phyloP scores from a whole-genome alignment of 2,113 vertebrate genomes.

The Chaetodon auriga region DNA sequence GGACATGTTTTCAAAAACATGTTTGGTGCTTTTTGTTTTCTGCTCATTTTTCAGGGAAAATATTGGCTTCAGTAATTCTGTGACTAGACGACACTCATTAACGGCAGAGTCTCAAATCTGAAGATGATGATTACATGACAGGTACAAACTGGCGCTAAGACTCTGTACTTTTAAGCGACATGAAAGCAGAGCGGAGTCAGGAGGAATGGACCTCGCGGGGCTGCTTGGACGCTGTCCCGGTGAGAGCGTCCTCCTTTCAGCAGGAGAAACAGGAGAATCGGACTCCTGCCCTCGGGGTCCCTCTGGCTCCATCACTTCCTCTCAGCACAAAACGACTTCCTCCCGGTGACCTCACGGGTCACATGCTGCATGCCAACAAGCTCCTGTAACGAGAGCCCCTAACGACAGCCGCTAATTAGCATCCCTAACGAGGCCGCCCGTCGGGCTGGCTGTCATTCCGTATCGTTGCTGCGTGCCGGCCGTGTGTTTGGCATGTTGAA shows the following conservation, averaged over 20 bases:
- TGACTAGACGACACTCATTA: slow-evolving; percentile 5
- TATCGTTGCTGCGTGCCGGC: not conserved
- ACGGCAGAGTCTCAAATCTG: slow-evolving; percentile 7
- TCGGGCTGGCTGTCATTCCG: slow-evolving; percentile 31
- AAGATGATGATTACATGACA: slow-evolving; percentile 26
- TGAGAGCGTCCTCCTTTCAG: not conserved
- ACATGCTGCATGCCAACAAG: slow-evolving; percentile 33
- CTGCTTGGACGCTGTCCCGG: slow-evolving; percentile 23
- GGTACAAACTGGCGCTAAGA: not conserved
- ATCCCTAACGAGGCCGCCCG: slow-evolving; percentile 22
- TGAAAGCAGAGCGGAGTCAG: not conserved
- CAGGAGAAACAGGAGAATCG: not conserved
- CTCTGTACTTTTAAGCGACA: not conserved
- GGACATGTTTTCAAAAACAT: slow-evolving; percentile 33
- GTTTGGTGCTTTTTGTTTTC: slow-evolving; percentile 7
- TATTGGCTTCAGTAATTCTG: slow-evolving; percentile 23
- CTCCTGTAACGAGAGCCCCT: slow-evolving; percentile 24
- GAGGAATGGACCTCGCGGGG: not conserved
- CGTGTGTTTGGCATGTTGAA: slow-evolving; percentile 32
- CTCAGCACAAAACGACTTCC: slow-evolving; percentile 6
- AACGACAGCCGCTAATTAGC: slow-evolving; percentile 47
- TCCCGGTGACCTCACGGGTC: slow-evolving; percentile 43
- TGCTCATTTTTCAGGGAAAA: slow-evolving; percentile 1
- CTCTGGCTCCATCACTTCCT: slow-evolving; percentile 30
- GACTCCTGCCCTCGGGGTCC: not conserved